Conservation (phyloP, 1,140 invertebrate species). For the Polypedilum pembai region DNA sequence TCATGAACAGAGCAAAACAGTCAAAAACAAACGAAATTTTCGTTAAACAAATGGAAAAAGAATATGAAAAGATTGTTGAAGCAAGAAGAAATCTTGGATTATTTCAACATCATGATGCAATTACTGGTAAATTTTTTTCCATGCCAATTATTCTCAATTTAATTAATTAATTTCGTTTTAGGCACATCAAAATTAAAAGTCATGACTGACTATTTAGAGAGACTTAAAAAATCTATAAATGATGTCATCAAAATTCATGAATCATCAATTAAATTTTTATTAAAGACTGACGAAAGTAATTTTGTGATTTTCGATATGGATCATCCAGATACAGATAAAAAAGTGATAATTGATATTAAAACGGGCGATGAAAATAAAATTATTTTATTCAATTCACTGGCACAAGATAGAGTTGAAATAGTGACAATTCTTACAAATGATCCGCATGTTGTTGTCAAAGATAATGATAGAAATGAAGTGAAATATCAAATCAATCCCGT, state of each 20-base stretch:
- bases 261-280: conserved; percentile 56
- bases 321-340: conserved; percentile 49
- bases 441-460: conserved; percentile 59
- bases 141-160: no score
- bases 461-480: conserved; percentile 49
- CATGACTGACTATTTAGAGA: conserved; percentile 78
- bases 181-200: conserved; percentile 86
- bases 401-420: conserved; percentile 43
- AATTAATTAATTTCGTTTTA: no score
- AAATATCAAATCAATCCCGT: conserved; percentile 67
- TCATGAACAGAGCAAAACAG: conserved; percentile 56
- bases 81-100: conserved; percentile 72
- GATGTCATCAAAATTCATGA: conserved; percentile 64
- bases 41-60: conserved; percentile 52
- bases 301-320: conserved; percentile 56
- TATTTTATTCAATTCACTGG: conserved; percentile 44
- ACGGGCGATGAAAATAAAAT: conserved; percentile 42
- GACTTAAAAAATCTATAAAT: conserved; percentile 67
- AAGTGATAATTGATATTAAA: conserved; percentile 47
- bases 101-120: conserved; percentile 94
- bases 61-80: conserved; percentile 58
- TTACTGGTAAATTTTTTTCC: no score
- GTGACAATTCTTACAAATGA: conserved; percentile 50
- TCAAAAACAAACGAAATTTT: conserved; percentile 45
- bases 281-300: conserved; percentile 46